These are phyloP conservation scores for Corapipo altera DNA, from an alignment of 2,113 vertebrate species.

Conservation along the genomic window DNA sequence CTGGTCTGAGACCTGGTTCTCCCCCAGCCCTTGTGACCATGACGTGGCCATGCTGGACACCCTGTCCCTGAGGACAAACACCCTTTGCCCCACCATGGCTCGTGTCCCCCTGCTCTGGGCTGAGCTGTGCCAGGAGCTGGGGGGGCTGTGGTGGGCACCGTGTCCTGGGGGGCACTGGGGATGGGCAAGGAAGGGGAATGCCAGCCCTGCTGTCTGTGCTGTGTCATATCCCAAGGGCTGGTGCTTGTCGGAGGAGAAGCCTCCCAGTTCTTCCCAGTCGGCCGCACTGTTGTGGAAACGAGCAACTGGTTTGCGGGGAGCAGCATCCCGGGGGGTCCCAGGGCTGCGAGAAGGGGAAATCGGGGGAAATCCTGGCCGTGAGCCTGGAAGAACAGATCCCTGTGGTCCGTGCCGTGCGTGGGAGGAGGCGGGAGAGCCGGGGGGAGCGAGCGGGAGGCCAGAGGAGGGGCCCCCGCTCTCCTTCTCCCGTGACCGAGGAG, in stretches of 20 bases:
- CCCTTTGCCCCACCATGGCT: background rate
- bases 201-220: background rate
- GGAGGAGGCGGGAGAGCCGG: background rate
- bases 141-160: rapidly evolving
- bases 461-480: slow-evolving; percentile 8
- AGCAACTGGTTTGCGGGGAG: background rate
- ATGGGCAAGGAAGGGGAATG: background rate
- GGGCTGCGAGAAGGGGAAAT: background rate
- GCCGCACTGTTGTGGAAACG: rapidly evolving
- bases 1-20: background rate
- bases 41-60: background rate
- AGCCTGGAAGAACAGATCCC: background rate
- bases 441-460: background rate
- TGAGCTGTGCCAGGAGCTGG: rapidly evolving
- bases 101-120: rapidly evolving
- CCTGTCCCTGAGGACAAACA: background rate
- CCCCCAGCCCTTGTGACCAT: background rate
- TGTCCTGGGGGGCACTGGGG: background rate
- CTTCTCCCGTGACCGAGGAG: background rate
- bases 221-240: background rate
- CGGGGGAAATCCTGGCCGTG: background rate
- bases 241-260: rapidly evolving
- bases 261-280: background rate
- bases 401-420: background rate
- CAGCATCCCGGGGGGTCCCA: background rate